A percentile compares a stretch with the other conserved stretches of the same genome.
Conservation (phyloP, 1,140 invertebrate genomes). For the Lutraria rhynchaena region DNA sequence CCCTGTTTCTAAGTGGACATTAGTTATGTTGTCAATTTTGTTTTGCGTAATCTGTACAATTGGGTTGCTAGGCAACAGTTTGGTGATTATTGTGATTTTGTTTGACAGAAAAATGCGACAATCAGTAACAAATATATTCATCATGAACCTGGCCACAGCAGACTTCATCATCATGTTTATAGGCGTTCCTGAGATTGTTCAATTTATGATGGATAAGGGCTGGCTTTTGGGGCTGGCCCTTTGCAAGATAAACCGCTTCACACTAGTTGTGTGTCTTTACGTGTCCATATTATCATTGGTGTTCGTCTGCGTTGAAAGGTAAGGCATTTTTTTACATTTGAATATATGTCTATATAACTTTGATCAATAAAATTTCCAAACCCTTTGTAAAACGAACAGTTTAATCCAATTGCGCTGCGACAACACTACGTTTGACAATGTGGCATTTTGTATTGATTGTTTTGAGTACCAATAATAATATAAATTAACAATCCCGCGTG, state of each 20-base stretch:
- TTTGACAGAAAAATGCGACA: conserved; percentile 80
- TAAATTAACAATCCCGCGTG: too few species aligned
- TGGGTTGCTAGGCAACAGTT: conserved; percentile 79
- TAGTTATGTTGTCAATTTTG: conserved; percentile 62
- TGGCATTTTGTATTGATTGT: too few species aligned
- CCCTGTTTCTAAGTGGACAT: conserved; percentile 36
- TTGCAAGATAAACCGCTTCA: conserved; percentile 79
- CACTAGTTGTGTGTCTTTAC: conserved; percentile 80
- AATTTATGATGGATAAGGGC: conserved; percentile 80
- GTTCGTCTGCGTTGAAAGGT: conserved; percentile 82
- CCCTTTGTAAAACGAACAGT: too few species aligned
- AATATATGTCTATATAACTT: too few species aligned
- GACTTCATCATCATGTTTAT: conserved; percentile 81
- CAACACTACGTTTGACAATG: too few species aligned
- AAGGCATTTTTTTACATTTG: too few species aligned
- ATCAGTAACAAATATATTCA: conserved; percentile 81
- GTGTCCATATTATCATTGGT: conserved; percentile 81
- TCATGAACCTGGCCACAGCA: conserved; percentile 81
- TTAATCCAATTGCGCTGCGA: too few species aligned
- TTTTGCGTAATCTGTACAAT: conserved; percentile 74
- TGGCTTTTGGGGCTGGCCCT: conserved; percentile 78
- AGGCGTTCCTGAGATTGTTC: conserved; percentile 81
- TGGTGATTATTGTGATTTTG: conserved; percentile 81
- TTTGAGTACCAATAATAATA: too few species aligned
- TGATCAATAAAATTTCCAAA: too few species aligned